These are phyloP conservation scores for Drosophila varians DNA, from an alignment of 1,140 invertebrate species.

Conservation along the genomic window DNA sequence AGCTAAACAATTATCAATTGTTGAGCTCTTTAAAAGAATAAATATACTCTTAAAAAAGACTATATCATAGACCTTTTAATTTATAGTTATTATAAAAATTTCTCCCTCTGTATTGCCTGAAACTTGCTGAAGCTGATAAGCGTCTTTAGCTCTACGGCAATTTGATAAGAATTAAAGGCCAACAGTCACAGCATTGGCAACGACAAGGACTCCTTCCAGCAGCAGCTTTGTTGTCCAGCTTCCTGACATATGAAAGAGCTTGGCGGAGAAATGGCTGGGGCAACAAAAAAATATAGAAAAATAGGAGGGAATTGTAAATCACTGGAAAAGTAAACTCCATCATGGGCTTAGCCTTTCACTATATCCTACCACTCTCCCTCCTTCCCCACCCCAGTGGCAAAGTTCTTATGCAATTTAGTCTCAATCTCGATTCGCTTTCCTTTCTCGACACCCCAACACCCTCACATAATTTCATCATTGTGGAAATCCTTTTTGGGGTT, in stretches of 20 bases:
- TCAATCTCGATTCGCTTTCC: neutral
- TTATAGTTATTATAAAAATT: too few species aligned
- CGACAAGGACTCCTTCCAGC: slow-evolving; percentile 24
- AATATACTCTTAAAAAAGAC: too few species aligned
- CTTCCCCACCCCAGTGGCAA: slow-evolving; percentile 11
- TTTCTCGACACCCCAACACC: slow-evolving; percentile 1
- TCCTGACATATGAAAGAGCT: slow-evolving; percentile 46
- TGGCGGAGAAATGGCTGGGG: neutral
- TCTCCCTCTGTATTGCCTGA: slow-evolving; percentile 5
- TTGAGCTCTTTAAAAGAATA: too few species aligned
- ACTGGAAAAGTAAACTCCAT: slow-evolving; percentile 57
- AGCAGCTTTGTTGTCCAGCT: slow-evolving; percentile 38
- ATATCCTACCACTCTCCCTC: neutral
- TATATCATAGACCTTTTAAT: too few species aligned
- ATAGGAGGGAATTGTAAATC: slow-evolving; percentile 47
- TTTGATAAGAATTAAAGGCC: slow-evolving; percentile 66
- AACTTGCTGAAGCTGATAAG: slow-evolving; percentile 59
- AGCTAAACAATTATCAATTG: too few species aligned
- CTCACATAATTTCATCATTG: slow-evolving; percentile 45
- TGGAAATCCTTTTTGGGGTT: slow-evolving; percentile 42
- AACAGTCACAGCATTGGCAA: slow-evolving; percentile 34
- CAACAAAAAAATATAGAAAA: neutral
- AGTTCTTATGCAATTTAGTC: slow-evolving; percentile 36
- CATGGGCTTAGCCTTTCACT: slow-evolving; percentile 43
- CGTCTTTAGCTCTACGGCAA: slow-evolving; percentile 56